phyloP scores from a whole-genome alignment of 2,797 vertebrate species.

The Schizothorax lantsangensis region DNA sequence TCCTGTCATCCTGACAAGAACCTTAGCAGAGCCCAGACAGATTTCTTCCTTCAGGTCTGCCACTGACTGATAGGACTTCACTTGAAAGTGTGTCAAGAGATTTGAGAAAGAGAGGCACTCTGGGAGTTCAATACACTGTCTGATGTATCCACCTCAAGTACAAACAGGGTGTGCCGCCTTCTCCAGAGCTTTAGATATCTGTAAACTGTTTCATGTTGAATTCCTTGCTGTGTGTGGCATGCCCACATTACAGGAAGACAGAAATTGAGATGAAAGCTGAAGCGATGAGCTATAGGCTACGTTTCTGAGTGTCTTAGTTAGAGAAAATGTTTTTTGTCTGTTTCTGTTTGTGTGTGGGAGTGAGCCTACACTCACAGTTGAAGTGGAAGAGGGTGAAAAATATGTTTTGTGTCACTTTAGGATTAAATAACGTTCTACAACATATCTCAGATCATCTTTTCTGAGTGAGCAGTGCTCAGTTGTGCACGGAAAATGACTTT shows the following conservation, averaged over 20 bases:
- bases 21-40: constrained; percentile 38
- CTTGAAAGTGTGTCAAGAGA: constrained; percentile 43
- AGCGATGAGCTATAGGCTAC: constrained; percentile 25
- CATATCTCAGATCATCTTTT: constrained; percentile 3
- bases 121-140: constrained; percentile 38
- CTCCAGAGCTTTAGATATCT: constrained; percentile 30
- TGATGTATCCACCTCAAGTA: constrained; percentile 31
- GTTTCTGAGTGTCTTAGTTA: constrained; percentile 21
- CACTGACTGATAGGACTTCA: constrained; percentile 43
- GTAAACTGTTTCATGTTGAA: constrained; percentile 46
- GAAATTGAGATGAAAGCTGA: constrained; percentile 41
- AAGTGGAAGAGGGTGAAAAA: constrained; percentile 7
- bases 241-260: constrained; percentile 43
- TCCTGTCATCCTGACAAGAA: constrained; percentile 38
- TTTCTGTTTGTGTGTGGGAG: constrained; percentile 34
- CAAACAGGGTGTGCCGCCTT: constrained; percentile 40
- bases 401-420: background rate
- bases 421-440: background rate
- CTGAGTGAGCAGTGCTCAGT: constrained; percentile 28
- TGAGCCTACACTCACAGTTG: constrained; percentile 25
- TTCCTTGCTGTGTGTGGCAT: constrained; percentile 14
- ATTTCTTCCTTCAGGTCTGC: constrained; percentile 32
- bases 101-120: constrained; percentile 43
- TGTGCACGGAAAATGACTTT: constrained; percentile 24
- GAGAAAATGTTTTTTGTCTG: constrained; percentile 25